Base-by-base conservation (phyloP, 2,113 vertebrate species). In the Spea bombifrons region DNA sequence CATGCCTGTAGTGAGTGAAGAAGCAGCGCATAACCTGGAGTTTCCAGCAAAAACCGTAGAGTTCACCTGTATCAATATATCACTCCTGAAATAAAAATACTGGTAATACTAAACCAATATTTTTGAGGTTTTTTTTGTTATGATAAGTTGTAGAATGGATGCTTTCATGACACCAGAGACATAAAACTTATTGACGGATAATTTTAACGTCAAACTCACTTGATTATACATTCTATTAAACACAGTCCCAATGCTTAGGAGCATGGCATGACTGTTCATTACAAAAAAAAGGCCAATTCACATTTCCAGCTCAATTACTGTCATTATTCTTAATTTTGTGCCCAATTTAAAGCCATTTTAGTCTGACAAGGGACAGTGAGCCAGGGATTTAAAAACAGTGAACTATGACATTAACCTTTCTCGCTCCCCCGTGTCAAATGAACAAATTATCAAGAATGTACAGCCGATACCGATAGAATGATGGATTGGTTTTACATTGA, bases 301-400 rank as follows among this genome's bases (percentile, higher is more conserved):
- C 8, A 71, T 71, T 49, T 71, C 17, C 48, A 30, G 49, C 49
- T 53, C 48, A 71, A 53, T 53, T 52, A 71, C 6, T 71, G 69
- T 12, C 16, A 55, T 71, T 71, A 53, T 43, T 71, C 69, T 71
- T 50, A 71, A 50, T 71, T 71, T 71, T 17, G 1, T 17, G 50
- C 69, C 48, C 69, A 49, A 71, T 30, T 71, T 71, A 50, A 50
- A 50, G 5, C 47, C 47, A 52, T 47, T 70, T 49, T 17, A 50
- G 48, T 16, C 68, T 70, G 47, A 70, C 47, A 7, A 5, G 68
- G 48, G 68, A n/a, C 46, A 5, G n/a, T 50, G 68, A 70, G 49
- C 49, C 16, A 53, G 69, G 48, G 5, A 46, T 16, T 49, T 50
- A 71, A 17, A 7, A 17, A 50, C 47, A 70, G n/a, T 17, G 50